A percentile compares a stretch with the other conserved stretches of the same genome.
phyloP scores from a whole-genome alignment of 2,888 invertebrate genomes.

The Chaetogeoica ovagalla region DNA sequence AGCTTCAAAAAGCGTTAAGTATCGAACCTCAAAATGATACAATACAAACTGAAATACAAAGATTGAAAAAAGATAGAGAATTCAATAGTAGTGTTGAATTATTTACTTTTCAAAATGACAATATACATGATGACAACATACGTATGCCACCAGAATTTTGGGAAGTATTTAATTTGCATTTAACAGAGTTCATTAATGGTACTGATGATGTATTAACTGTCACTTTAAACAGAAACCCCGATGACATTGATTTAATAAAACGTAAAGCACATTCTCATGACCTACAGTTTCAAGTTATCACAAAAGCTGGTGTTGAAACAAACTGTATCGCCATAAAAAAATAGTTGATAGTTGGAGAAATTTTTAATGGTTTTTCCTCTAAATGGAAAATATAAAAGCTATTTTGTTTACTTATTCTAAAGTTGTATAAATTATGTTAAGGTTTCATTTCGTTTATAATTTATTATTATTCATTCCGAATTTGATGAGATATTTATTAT shows the following conservation, averaged over 20 bases:
- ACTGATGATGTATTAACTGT: conserved; percentile 41
- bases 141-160: conserved; percentile 20
- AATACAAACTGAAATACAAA: conserved; percentile 64
- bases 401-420: background rate
- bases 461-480: too few species aligned
- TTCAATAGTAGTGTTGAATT: background rate
- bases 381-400: background rate
- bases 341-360: background rate
- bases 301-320: conserved; percentile 19
- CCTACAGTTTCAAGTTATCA: background rate
- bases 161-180: conserved; percentile 29
- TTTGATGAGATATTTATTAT: too few species aligned
- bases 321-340: conserved; percentile 17
- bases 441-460: too few species aligned
- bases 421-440: too few species aligned
- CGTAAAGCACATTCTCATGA: conserved; percentile 1
- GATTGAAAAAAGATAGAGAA: conserved; percentile 59
- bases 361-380: background rate
- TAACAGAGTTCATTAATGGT: conserved; percentile 8
- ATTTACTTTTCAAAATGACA: conserved; percentile 5
- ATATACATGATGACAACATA: background rate
- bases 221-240: background rate
- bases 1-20: conserved; percentile 64
- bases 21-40: conserved; percentile 64
- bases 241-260: conserved; percentile 21